phyloP scores from a whole-genome alignment of 2,113 vertebrate species.

The Callipepla californica region DNA sequence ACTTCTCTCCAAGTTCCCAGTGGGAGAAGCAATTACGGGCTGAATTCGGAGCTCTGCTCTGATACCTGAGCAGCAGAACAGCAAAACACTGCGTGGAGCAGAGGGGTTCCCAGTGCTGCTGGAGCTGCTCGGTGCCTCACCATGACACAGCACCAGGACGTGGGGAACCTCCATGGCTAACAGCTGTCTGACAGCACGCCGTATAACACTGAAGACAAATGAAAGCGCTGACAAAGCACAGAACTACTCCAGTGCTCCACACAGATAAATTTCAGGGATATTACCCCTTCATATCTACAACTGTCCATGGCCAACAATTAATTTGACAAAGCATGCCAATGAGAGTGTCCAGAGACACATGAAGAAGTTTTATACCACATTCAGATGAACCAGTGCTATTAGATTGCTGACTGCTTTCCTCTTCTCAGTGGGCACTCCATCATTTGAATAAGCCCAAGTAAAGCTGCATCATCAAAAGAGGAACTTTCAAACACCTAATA shows the following conservation, averaged over 20 bases:
- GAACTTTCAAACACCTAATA: not conserved
- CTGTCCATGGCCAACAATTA: conserved; percentile 52
- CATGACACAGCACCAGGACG: not conserved
- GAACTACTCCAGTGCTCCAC: not conserved
- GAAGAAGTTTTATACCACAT: conserved; percentile 41
- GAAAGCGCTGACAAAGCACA: not conserved
- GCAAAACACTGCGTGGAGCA: fast-evolving
- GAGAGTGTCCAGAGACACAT: conserved; percentile 27
- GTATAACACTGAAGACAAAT: not conserved
- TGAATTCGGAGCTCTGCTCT: not conserved
- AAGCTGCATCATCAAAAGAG: conserved; percentile 20
- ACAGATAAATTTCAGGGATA: conserved; percentile 39
- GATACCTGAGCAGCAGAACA: not conserved
- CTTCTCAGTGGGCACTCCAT: conserved; percentile 1
- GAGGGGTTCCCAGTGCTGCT: fast-evolving
- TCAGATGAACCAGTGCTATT: conserved; percentile 25
- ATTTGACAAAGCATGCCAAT: conserved; percentile 45
- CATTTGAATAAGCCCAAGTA: conserved; percentile 4
- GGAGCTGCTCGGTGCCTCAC: not conserved
- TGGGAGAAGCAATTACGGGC: not conserved
- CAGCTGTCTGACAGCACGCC: not conserved
- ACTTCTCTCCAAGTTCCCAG: not conserved
- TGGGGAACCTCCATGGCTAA: not conserved
- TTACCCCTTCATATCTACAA: conserved; percentile 9
- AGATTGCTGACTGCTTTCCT: not conserved